phyloP scores from a whole-genome alignment of 2,888 invertebrate species.

The Harpalus rubripes region DNA sequence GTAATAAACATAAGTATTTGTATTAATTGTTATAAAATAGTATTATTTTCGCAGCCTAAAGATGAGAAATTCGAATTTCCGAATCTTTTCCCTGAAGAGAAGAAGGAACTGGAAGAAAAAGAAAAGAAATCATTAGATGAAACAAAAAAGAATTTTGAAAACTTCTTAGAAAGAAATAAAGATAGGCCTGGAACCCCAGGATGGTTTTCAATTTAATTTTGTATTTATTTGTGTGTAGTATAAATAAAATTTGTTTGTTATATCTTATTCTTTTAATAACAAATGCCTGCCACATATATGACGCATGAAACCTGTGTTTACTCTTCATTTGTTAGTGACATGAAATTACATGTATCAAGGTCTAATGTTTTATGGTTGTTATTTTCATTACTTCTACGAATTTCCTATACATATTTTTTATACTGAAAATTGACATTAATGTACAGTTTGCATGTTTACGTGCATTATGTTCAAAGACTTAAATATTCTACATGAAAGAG shows the following conservation, averaged over 20 bases:
- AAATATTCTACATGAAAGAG: slow-evolving; percentile 18
- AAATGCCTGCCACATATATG: slow-evolving; percentile 5
- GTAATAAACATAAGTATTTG: slow-evolving; percentile 69
- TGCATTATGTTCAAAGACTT: slow-evolving; percentile 12
- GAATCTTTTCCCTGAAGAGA: slow-evolving; percentile 81
- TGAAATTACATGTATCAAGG: not conserved
- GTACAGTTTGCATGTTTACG: slow-evolving; percentile 25
- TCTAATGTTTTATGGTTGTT: slow-evolving; percentile 5
- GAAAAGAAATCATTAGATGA: slow-evolving; percentile 81
- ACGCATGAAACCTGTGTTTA: slow-evolving; percentile 1
- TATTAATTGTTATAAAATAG: slow-evolving; percentile 54
- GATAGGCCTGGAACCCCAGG: slow-evolving; percentile 86
- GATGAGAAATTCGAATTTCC: slow-evolving; percentile 88
- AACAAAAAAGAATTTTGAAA: slow-evolving; percentile 81
- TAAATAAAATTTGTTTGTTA: not conserved
- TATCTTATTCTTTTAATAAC: slow-evolving; percentile 26
- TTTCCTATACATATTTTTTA: slow-evolving; percentile 14
- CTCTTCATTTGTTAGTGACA: not conserved
- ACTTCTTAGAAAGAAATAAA: slow-evolving; percentile 83
- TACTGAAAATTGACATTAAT: not conserved
- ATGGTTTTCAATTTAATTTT: slow-evolving; percentile 85
- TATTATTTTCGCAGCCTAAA: slow-evolving; percentile 82
- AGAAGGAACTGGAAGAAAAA: slow-evolving; percentile 80
- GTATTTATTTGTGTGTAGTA: slow-evolving; percentile 8
- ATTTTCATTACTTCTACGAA: slow-evolving; percentile 22